Evolutionary conservation across 2,888 invertebrate genomes (phyloP), one percentile per base, ranked within the genome.

Genomic region (Suillia variegata): DNA sequence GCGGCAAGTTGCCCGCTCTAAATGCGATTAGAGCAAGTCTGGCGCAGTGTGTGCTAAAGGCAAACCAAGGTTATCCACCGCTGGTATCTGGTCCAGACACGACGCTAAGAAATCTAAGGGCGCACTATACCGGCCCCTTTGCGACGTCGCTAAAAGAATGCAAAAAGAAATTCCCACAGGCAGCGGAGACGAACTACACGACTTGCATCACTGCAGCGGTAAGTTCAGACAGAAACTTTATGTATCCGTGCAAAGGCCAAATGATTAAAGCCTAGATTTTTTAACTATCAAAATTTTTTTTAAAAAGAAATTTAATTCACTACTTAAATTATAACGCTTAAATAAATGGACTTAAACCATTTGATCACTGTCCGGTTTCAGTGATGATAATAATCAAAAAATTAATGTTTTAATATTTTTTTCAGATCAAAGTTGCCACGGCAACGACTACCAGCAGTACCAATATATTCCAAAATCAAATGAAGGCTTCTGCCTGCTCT

Each of bases 21-120:
- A 53, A 42, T 3, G 24, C 26, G 6, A 42, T 67, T n/a, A 63
- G 60, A 20, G 33, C 17, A 2, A 62, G 33, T 49, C 17, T 66
- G 4, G 59, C 54, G 5, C 34, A 48, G 0, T 67, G 67, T 17
- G 54, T 63, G 21, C 21, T n/a, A 10, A 62, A 60, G 13, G 61
- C 57, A 2, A 63, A 51, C 13, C 26, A 22, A 15, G 50, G 61
- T 1, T 63, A 59, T 26, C 2, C 59, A 0, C 26, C 62, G 6
- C 3, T 67, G 34, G 45, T 62, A 1, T 56, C 56, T 4, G 47
- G 33, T 13, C 50, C 62, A 2, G 62, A 61, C 18, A 57, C 57
- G 20, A 65, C 63, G 1, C 52, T 63, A 8, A 61, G 56, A 18
- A 66, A 54, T 59, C 52, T 67, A n/a, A 65, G 58, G 3, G 57